Conservation (phyloP, 2,888 invertebrate species). For the Ophioninae sp. region DNA sequence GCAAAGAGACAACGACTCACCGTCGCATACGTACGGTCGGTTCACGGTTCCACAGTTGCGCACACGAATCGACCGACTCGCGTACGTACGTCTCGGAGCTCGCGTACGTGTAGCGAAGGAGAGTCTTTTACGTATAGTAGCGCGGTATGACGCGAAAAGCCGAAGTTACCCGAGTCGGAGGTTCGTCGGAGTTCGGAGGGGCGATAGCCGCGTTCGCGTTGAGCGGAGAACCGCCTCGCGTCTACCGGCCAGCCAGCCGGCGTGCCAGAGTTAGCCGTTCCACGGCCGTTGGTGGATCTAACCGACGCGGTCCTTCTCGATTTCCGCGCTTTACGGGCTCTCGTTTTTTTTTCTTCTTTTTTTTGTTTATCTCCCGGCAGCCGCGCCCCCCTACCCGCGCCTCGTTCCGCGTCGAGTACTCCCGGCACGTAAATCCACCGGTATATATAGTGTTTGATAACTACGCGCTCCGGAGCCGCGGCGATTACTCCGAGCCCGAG, state of each 20-base stretch:
- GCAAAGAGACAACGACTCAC: constrained; percentile 23
- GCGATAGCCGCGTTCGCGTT: constrained; percentile 48
- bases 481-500: constrained; percentile 25
- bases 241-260: constrained; percentile 74
- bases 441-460: constrained; percentile 30
- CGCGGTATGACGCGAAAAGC: constrained; percentile 64
- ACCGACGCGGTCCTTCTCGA: constrained; percentile 62
- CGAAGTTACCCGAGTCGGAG: constrained; percentile 74
- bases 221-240: constrained; percentile 53
- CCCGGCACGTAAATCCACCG: constrained; percentile 29
- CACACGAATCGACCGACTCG: not conserved
- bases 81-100: not conserved
- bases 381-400: too few species aligned
- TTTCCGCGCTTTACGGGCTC: constrained; percentile 45
- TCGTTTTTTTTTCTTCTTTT: constrained; percentile 22
- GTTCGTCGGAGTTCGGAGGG: constrained; percentile 71
- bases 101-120: constrained; percentile 13
- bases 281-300: constrained; percentile 76
- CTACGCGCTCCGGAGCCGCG: constrained; percentile 38
- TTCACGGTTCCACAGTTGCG: constrained; percentile 16
- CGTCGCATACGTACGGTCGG: constrained; percentile 20
- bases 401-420: constrained; percentile 36
- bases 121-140: constrained; percentile 14
- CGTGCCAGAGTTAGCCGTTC: constrained; percentile 77
- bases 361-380: constrained; percentile 8